These are phyloP conservation scores for Cremastobaeus sp. DNA, from an alignment of 2,888 invertebrate species.

Conservation along the genomic window DNA sequence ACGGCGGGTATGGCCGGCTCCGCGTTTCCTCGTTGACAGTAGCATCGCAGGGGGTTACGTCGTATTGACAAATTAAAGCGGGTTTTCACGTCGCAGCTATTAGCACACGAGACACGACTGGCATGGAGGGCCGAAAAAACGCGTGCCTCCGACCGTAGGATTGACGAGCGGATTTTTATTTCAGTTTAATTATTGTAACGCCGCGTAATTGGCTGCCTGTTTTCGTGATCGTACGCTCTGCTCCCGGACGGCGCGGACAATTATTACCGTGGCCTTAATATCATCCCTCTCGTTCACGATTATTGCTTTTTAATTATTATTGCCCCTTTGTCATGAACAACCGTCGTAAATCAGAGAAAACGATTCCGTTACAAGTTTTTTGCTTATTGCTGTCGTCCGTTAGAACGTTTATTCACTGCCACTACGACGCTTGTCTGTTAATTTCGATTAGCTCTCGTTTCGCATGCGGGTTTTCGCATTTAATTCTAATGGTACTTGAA, in stretches of 20 bases:
- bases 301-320: constrained; percentile 60
- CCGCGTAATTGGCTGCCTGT: constrained; percentile 67
- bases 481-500: too few species aligned
- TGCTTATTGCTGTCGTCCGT: constrained; percentile 16
- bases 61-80: constrained; percentile 65
- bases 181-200: constrained; percentile 74
- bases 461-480: too few species aligned
- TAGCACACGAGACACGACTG: constrained; percentile 64
- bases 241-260: constrained; percentile 50
- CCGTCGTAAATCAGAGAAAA: constrained; percentile 57
- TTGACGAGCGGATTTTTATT: constrained; percentile 74
- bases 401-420: constrained; percentile 29
- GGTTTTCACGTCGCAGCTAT: constrained; percentile 67
- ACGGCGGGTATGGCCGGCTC: constrained; percentile 31
- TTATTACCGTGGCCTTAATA: constrained; percentile 56
- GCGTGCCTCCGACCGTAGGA: constrained; percentile 43
- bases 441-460: constrained; percentile 32
- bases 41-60: constrained; percentile 52
- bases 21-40: constrained; percentile 58
- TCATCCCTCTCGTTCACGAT: constrained; percentile 54
- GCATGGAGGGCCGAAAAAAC: constrained; percentile 58
- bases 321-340: constrained; percentile 50
- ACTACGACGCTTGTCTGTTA: constrained; percentile 26
- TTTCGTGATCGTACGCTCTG: constrained; percentile 55
- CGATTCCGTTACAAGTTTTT: constrained; percentile 49